phyloP scores from a whole-genome alignment of 1,140 invertebrate genomes.

The Micrasema longulum region DNA sequence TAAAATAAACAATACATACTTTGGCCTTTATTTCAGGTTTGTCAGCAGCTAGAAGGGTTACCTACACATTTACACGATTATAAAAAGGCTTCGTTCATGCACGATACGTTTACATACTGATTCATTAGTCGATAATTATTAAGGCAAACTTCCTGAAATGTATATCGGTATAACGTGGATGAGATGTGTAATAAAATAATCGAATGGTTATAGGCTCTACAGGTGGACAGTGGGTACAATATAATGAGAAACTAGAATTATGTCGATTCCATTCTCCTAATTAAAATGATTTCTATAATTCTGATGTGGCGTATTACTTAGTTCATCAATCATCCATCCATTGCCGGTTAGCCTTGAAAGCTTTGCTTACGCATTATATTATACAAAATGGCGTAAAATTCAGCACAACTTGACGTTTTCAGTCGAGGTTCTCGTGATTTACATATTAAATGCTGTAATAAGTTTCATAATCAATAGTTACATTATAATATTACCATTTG shows the following conservation, averaged over 20 bases:
- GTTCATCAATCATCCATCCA: constrained; percentile 32
- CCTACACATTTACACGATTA: no score
- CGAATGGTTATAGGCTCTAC: no score
- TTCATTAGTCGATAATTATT: no score
- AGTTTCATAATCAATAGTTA: constrained; percentile 5
- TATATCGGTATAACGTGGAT: neutral
- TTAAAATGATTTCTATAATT: constrained; percentile 12
- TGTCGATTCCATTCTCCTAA: constrained; percentile 16
- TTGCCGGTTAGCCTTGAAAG: constrained; percentile 19
- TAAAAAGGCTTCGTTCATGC: no score
- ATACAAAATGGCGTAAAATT: constrained; percentile 7
- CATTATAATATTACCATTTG: neutral
- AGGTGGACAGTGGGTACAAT: no score
- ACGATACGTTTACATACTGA: no score
- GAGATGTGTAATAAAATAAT: no score
- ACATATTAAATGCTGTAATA: constrained; percentile 9
- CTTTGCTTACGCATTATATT: constrained; percentile 13
- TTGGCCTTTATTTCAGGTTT: no score
- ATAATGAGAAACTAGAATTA: no score
- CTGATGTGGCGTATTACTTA: constrained; percentile 7
- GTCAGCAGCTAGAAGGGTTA: no score
- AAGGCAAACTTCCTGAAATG: neutral
- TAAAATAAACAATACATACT: no score
- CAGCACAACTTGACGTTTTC: neutral
- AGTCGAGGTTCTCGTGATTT: constrained; percentile 10